Evolutionary conservation across 2,113 vertebrate genomes (phyloP).

Genomic region (zebrafish (Danio rerio)): DNA sequence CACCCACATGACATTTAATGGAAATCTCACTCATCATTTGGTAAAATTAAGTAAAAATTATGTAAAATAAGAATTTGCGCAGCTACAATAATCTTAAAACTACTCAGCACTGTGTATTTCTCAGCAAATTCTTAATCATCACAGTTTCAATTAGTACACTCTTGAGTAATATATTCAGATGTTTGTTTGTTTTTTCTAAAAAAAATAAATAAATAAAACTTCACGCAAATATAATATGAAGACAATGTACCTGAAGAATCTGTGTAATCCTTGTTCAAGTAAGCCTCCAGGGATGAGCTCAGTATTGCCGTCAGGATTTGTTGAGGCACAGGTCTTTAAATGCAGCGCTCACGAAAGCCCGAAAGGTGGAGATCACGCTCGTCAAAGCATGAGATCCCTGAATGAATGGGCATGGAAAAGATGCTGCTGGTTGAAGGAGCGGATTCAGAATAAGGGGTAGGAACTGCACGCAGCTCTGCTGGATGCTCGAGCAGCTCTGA

Average conservation of each 20-base stretch:
- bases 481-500: conserved; percentile 82
- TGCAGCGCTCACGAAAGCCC: conserved; percentile 4
- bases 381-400: conserved; percentile 50
- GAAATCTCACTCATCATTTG: not conserved
- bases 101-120: too few relatives aligned
- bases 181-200: too few relatives aligned
- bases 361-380: conserved; percentile 26
- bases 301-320: conserved; percentile 10
- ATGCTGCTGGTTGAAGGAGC: conserved; percentile 78
- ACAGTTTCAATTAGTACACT: not conserved
- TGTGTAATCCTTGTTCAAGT: conserved; percentile 54
- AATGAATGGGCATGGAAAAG: conserved; percentile 62
- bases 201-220: not conserved
- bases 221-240: not conserved
- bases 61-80: too few relatives aligned
- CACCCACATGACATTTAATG: not conserved
- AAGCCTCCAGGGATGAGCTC: conserved; percentile 45
- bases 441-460: conserved; percentile 80
- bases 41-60: too few relatives aligned
- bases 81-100: too few relatives aligned
- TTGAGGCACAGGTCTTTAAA: conserved; percentile 37
- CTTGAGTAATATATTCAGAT: not conserved
- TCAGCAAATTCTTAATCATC: too few relatives aligned
- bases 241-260: conserved; percentile 54
- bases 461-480: conserved; percentile 83